Conservation (phyloP, 2,113 vertebrate species). For the Prunella fulvescens region DNA sequence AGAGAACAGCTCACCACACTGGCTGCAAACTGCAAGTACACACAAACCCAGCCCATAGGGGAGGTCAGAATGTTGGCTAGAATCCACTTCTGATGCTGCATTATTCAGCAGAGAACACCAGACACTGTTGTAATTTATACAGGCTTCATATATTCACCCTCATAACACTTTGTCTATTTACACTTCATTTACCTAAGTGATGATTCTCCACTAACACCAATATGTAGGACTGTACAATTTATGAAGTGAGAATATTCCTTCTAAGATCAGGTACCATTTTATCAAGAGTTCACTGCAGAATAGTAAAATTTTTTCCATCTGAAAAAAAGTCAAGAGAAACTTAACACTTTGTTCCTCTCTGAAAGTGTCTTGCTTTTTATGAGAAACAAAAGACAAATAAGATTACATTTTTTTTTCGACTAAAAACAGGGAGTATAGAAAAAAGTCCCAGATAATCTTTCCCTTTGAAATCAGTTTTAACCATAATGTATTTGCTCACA, state of each 20-base stretch:
- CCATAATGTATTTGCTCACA: not conserved
- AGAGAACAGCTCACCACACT: not conserved
- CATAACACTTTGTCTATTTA: not conserved
- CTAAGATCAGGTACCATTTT: not conserved
- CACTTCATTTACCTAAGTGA: not conserved
- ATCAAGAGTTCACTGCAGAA: not conserved
- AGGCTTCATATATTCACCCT: not conserved
- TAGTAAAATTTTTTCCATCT: not conserved
- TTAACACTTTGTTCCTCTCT: not conserved
- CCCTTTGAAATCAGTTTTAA: not conserved
- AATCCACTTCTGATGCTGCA: not conserved
- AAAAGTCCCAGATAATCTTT: not conserved
- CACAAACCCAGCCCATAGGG: fast-evolving
- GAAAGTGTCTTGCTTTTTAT: not conserved
- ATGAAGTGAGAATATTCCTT: not conserved
- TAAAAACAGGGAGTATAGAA: not conserved
- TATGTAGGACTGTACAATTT: not conserved
- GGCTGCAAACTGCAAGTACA: not conserved
- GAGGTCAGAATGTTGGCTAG: not conserved
- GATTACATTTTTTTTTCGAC: not conserved
- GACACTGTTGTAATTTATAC: not conserved
- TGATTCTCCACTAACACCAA: not conserved
- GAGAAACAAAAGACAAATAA: not conserved
- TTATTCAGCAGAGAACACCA: not conserved
- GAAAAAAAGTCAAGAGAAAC: not conserved